phyloP scores from a whole-genome alignment of 2,113 vertebrate species.

The Pholis gunnellus region DNA sequence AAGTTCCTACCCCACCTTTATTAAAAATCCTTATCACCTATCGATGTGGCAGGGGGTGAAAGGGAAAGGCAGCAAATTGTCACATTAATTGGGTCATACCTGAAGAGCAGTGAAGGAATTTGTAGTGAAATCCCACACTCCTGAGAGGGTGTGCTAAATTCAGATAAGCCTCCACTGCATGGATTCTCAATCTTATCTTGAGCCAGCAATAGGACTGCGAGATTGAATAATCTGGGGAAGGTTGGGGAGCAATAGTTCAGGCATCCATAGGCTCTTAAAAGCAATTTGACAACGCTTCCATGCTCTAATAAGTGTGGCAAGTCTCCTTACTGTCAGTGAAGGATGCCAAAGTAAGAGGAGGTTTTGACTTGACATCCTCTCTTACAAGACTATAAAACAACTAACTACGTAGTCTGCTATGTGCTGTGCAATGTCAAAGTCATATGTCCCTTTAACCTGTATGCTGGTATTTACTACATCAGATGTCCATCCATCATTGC shows the following conservation, averaged over 20 bases:
- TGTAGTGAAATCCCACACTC: conserved; percentile 82
- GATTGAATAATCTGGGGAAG: conserved; percentile 83
- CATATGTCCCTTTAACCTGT: conserved; percentile 22
- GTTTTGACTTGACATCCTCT: conserved; percentile 47
- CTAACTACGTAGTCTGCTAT: conserved; percentile 23
- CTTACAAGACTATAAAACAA: conserved; percentile 56
- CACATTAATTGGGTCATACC: conserved; percentile 85
- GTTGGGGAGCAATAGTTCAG: conserved; percentile 82
- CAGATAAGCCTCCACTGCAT: conserved; percentile 84
- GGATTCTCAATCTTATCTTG: conserved; percentile 85
- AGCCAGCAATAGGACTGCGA: conserved; percentile 78
- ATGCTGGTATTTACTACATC: background rate
- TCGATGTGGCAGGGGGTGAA: conserved; percentile 69
- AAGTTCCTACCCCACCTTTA: conserved; percentile 39
- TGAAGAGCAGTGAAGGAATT: conserved; percentile 75
- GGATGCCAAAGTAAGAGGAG: conserved; percentile 54
- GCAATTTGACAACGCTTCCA: conserved; percentile 79
- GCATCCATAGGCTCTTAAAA: conserved; percentile 80
- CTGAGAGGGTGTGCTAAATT: conserved; percentile 79
- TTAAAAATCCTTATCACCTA: conserved; percentile 74
- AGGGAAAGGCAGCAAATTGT: conserved; percentile 69
- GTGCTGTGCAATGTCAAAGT: conserved; percentile 46
- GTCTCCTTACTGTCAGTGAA: conserved; percentile 50
- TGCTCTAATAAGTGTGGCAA: conserved; percentile 73
- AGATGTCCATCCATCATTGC: background rate